Evolutionary conservation across 35 echinoderm and acorn worm species (phyloP).

Genomic region (Chiridota heheva): DNA sequence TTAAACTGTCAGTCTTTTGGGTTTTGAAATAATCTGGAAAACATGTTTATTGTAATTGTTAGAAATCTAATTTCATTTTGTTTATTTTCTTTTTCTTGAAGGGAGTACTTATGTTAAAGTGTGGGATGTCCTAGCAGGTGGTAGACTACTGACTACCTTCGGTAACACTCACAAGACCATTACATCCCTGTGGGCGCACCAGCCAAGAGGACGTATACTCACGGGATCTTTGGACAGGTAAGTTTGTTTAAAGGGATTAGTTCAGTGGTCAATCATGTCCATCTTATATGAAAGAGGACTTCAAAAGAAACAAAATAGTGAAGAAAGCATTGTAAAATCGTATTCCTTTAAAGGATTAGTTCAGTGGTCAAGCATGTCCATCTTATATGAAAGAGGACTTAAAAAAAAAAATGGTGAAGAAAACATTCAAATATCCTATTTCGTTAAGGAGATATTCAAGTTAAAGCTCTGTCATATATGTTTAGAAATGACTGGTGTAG

Average conservation of each 20-base stretch:
- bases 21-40: background rate
- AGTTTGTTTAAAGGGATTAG: constrained; percentile 24
- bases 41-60: background rate
- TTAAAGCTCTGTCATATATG: too few species aligned
- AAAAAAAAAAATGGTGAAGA: too few species aligned
- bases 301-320: too few species aligned
- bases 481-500: too few species aligned
- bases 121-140: constrained; percentile 89
- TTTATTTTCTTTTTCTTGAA: constrained; percentile 10
- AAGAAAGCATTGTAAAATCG: too few species aligned
- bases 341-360: too few species aligned
- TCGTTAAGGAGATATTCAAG: too few species aligned
- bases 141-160: constrained; percentile 75
- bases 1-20: background rate
- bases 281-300: too few species aligned
- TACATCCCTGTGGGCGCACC: constrained; percentile 79
- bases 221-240: constrained; percentile 89
- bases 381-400: too few species aligned
- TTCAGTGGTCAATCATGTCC: too few species aligned
- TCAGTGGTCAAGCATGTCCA: too few species aligned
- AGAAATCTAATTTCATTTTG: background rate
- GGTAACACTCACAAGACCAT: constrained; percentile 92
- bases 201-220: constrained; percentile 57
- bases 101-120: constrained; percentile 92
- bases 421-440: too few species aligned